Evolutionary conservation across 2,113 vertebrate species (phyloP), one percentile per base, ranked within the genome.

Genomic region (Ptilorrhoa leucosticta): DNA sequence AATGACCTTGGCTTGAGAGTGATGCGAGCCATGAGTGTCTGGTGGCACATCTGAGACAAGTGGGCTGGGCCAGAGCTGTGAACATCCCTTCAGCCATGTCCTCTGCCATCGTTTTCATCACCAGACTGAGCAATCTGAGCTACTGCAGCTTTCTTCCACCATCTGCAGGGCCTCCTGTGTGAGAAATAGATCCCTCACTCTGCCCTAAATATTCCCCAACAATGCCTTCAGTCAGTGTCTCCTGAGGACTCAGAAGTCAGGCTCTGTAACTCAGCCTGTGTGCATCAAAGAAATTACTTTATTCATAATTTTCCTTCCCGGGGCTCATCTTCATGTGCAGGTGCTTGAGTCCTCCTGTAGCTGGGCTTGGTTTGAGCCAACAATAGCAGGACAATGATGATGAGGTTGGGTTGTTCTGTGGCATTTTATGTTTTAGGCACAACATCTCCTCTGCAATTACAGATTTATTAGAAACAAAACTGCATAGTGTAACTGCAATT

Each of bases 61-160:
- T 8, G 57, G 57, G 82, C 79, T 80, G 83, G 89, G 58, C 65
- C 28, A 64, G 56, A 83, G 37, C 75, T 93, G 58, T 37, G 79
- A 88, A 28, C 85, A 57, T 66, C 83, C 76, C 37, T 44, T 42
- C 71, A 88, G 53, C 78, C 21, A 0, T 35, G 68, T 77, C 42
- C 76, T 88, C 88, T 95, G 93, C 79, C 77, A 39, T 54, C 6
- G 9, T 78, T 86, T 68, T 78, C 72, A 56, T 70, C 69, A 58
- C 51, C 56, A 35, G 45, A 45, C 24, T 33, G 76, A 54, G 83
- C 35, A 70, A 39, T 79, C 87, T 45, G 81, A 93, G 70, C 65
- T 63, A 56, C 40, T 64, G 81, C 92, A 71, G 87, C 84, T 94
- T 91, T 66, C 70, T 89, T 51, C 81, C 65, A 87, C 78, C 87